Evolutionary conservation across 2,113 vertebrate genomes (phyloP).

Genomic region (Elephantulus edwardii): DNA sequence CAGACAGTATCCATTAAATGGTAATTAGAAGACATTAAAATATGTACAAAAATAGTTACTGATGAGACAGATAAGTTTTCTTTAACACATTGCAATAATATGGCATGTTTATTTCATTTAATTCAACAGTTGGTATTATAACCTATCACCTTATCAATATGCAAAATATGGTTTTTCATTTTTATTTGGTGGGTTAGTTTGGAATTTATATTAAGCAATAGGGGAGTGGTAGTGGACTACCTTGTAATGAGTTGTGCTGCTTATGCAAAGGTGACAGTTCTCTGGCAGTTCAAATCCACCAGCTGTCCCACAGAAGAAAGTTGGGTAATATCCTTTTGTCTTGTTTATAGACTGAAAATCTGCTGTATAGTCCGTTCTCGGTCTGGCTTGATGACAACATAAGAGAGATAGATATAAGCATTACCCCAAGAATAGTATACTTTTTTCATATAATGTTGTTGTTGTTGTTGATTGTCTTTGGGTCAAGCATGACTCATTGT

Average conservation of each 20-base stretch:
- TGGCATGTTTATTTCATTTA: constrained; percentile 25
- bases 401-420: too few species aligned
- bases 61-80: constrained; percentile 33
- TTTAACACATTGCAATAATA: constrained; percentile 34
- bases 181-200: constrained; percentile 20
- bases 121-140: constrained; percentile 11
- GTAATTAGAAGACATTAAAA: constrained; percentile 44
- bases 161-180: constrained; percentile 39
- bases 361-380: too few species aligned
- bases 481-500: too few species aligned
- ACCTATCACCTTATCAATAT: constrained; percentile 41
- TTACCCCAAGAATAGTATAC: background rate
- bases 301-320: too few species aligned
- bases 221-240: too few species aligned
- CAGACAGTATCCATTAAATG: constrained; percentile 2
- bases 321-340: too few species aligned
- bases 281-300: too few species aligned
- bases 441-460: background rate
- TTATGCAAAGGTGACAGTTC: too few species aligned
- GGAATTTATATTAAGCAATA: constrained; percentile 34
- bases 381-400: too few species aligned
- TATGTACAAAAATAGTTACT: constrained; percentile 8
- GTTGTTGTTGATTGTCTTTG: too few species aligned
- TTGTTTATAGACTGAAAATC: too few species aligned
- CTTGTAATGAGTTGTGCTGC: too few species aligned